Evolutionary conservation across 37 sponge, comb jelly and placozoan genomes (phyloP).

Genomic region (Hexactinellida sp.): DNA sequence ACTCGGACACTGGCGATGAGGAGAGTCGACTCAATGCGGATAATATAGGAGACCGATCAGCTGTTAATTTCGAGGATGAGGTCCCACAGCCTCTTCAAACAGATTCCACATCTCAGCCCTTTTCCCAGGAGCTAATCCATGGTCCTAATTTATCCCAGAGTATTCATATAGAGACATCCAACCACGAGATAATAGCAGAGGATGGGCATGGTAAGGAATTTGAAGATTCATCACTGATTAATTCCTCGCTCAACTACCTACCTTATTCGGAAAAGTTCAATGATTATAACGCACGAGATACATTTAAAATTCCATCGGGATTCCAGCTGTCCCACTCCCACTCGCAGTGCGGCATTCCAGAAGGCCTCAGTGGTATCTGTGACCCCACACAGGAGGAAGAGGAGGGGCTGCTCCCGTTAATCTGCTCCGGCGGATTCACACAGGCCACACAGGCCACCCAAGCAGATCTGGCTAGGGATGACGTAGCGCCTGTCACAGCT

Average conservation of each 20-base stretch:
- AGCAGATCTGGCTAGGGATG: background rate
- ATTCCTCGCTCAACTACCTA: background rate
- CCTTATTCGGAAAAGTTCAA: too few relatives aligned
- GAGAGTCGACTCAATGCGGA: too few relatives aligned
- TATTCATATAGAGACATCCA: background rate
- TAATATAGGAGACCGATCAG: background rate
- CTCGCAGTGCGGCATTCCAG: background rate
- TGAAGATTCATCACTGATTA: background rate
- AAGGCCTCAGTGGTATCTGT: background rate
- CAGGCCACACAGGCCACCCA: background rate
- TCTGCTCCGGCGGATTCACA: background rate
- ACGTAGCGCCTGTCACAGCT: background rate
- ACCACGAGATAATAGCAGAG: background rate
- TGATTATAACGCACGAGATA: background rate
- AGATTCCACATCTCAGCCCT: background rate
- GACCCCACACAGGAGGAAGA: background rate
- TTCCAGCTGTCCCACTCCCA: background rate
- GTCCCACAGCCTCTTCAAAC: background rate
- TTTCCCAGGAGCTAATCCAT: too few relatives aligned
- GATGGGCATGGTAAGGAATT: too few relatives aligned
- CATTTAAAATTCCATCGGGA: background rate
- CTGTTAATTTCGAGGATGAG: background rate
- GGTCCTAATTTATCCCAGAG: background rate
- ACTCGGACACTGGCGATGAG: background rate
- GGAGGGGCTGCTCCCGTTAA: background rate